phyloP scores from a whole-genome alignment of 2,888 invertebrate genomes.

The Antheraea assamensis region DNA sequence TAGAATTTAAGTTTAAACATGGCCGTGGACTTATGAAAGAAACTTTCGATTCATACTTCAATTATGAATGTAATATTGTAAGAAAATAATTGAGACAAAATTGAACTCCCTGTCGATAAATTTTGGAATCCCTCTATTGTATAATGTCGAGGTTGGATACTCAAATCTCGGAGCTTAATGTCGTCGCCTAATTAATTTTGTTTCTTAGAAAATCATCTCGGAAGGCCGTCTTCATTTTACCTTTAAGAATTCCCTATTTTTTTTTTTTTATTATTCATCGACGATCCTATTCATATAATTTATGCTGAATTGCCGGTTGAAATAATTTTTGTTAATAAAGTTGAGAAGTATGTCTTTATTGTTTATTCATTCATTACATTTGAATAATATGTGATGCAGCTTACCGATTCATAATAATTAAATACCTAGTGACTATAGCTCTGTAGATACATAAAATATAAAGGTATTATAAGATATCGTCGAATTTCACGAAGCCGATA shows the following conservation, averaged over 20 bases:
- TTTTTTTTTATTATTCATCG: slow-evolving; percentile 10
- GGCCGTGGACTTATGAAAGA: not conserved
- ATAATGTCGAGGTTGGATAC: slow-evolving; percentile 6
- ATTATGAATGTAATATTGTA: not conserved
- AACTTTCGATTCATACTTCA: not conserved
- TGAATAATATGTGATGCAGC: too few relatives aligned
- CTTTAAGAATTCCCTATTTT: slow-evolving; percentile 23
- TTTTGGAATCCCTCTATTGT: slow-evolving; percentile 9
- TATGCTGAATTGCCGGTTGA: not conserved
- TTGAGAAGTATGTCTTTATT: too few relatives aligned
- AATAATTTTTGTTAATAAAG: not conserved
- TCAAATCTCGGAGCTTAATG: slow-evolving; percentile 38
- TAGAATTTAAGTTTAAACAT: not conserved
- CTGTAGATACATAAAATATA: not conserved
- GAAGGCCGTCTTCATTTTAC: slow-evolving; percentile 27
- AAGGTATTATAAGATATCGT: not conserved
- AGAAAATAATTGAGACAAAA: not conserved
- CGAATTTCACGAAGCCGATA: not conserved
- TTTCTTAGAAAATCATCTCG: slow-evolving; percentile 36
- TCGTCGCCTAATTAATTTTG: slow-evolving; percentile 43
- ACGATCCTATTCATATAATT: not conserved
- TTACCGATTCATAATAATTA: not conserved
- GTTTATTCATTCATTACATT: too few relatives aligned
- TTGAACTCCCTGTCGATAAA: not conserved
- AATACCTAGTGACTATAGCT: not conserved